A percentile compares a stretch with the other conserved stretches of the same genome.
Conservation (phyloP, 2,797 vertebrate genomes). For the Acrossocheilus fasciatus region DNA sequence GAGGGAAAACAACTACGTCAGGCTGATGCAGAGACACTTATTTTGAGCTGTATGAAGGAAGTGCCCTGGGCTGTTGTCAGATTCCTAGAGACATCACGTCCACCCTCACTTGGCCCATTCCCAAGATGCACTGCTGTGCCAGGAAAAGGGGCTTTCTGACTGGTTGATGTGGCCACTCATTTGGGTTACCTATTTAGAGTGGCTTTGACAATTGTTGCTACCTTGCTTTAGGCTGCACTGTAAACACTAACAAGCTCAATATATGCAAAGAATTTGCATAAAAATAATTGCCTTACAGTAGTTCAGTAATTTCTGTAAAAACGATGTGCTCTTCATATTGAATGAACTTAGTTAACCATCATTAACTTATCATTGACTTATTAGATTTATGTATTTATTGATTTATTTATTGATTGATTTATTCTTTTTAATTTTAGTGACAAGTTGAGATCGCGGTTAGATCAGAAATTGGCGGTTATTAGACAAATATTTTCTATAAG, state of each 20-base stretch:
- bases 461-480: neutral
- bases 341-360: neutral
- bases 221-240: neutral
- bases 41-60: constrained; percentile 73
- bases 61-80: constrained; percentile 73
- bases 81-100: constrained; percentile 67
- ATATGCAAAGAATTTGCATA: neutral
- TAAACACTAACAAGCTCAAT: neutral
- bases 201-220: neutral
- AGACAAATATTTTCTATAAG: neutral
- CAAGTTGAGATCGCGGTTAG: neutral
- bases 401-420: too few relatives aligned
- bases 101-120: constrained; percentile 48
- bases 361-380: neutral
- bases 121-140: constrained; percentile 74
- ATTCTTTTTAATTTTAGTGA: neutral
- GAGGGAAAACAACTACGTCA: constrained; percentile 39
- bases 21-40: constrained; percentile 62
- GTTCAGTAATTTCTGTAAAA: neutral
- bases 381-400: neutral
- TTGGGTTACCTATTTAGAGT: neutral
- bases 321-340: neutral
- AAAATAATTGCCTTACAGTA: neutral
- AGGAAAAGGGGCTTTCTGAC: constrained; percentile 51
- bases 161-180: neutral